phyloP scores from a whole-genome alignment of 1,140 invertebrate species.

The honey bee (Apis mellifera) region DNA sequence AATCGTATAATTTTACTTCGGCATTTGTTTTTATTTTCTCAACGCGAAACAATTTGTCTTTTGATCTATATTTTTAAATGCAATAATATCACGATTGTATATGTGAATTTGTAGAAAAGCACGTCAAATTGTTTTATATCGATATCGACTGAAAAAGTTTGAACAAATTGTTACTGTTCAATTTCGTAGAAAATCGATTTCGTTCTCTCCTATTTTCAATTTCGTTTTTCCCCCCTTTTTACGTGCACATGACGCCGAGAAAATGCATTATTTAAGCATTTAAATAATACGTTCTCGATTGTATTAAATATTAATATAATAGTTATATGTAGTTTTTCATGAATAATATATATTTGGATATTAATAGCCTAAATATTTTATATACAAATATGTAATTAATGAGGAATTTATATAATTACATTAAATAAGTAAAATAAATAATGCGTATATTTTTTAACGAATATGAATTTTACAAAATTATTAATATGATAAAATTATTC shows the following conservation, averaged over 20 bases:
- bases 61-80: not conserved
- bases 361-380: slow-evolving; percentile 6
- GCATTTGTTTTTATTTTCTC: not conserved
- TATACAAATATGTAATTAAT: not conserved
- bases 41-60: not conserved
- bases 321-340: not conserved
- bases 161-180: not conserved
- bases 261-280: no score
- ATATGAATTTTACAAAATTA: slow-evolving; percentile 2
- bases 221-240: not conserved
- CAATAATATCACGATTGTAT: not conserved
- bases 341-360: not conserved
- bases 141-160: not conserved
- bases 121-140: not conserved
- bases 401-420: not conserved
- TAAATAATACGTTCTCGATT: not conserved
- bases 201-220: not conserved
- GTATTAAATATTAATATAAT: not conserved
- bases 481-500: slow-evolving; percentile 2
- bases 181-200: not conserved
- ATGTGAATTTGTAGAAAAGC: not conserved
- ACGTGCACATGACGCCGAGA: not conserved
- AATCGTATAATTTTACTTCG: not conserved
- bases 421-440: not conserved
- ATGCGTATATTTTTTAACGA: slow-evolving; percentile 3